Evolutionary conservation across 2,113 vertebrate species (phyloP), one percentile per base, ranked within the genome.

Genomic region (Crotalus viridis): DNA sequence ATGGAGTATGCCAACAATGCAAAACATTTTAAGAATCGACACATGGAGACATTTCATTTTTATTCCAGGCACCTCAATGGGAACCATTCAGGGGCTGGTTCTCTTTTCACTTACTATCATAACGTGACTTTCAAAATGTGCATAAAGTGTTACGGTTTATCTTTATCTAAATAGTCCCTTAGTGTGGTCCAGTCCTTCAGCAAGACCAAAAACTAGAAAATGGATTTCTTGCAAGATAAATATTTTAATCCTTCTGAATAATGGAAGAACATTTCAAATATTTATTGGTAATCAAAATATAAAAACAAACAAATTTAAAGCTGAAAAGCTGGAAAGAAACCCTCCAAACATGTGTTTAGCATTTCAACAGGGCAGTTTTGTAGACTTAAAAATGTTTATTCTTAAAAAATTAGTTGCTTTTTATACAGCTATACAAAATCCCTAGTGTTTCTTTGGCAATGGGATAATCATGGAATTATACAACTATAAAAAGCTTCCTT

Each of bases 371-470:
- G 97, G 96, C 96, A 97, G 96, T 96, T 97, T 96, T 96, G 96
- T 97, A 17, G 96, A 98, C 97, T 98, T 98, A 98, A 98, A 98
- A 98, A 98, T 97, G 97, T 98, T 97, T 98, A 97, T 98, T 98
- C 96, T 97, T 98, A 98, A 97, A 98, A 98, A 98, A 98, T 98
- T 98, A 98, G 97, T 98, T 97, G 97, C 97, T 97, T 98, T 98
- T 98, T 98, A 97, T 98, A 98, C 97, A 98, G 97, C 98, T 98
- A 98, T 98, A 98, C 97, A 98, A 98, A 98, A 97, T 97, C 96
- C 93, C 96, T 97, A 93, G 96, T 97, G 97, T 98, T 98, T 98
- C 98, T 98, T 98, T 98, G 98, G 98, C 98, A 98, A 98, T 98
- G 97, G 98, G 97, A 97, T 97, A 98, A 90, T 97, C 97, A 98